Conservation (phyloP, 2,797 vertebrate genomes). For the Lepus townsendii region DNA sequence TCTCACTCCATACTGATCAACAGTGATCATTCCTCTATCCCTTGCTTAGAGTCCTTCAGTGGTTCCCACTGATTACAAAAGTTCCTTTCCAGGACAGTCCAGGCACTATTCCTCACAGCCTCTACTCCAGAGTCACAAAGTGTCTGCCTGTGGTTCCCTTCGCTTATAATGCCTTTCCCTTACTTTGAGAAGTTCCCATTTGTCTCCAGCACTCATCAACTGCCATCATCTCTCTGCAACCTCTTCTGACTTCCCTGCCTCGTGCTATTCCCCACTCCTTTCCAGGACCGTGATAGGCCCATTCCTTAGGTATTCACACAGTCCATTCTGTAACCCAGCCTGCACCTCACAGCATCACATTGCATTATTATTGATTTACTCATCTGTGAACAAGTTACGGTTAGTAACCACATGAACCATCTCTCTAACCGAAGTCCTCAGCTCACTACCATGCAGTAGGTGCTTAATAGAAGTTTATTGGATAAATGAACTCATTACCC, state of each 20-base stretch:
- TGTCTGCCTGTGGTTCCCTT: not conserved
- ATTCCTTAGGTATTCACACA: not conserved
- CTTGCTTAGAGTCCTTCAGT: conserved; percentile 31
- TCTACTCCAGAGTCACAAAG: not conserved
- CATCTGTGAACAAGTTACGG: conserved; percentile 22
- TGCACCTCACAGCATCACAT: not conserved
- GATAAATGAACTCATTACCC: not conserved
- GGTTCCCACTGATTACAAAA: conserved; percentile 16
- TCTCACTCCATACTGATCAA: not conserved
- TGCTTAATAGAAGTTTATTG: conserved; percentile 20
- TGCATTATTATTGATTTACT: not conserved
- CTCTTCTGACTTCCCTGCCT: conserved; percentile 26
- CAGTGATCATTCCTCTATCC: not conserved
- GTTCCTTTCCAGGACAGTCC: conserved; percentile 7
- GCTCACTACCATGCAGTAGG: conserved; percentile 58
- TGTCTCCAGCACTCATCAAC: not conserved
- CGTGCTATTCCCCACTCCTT: not conserved
- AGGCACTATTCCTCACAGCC: not conserved
- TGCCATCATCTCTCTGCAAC: not conserved
- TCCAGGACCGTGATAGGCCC: not conserved
- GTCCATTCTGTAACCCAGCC: not conserved
- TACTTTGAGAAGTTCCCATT: not conserved
- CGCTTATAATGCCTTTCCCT: conserved; percentile 16
- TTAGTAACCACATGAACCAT: conserved; percentile 22
- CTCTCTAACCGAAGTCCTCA: conserved; percentile 47